Conservation (phyloP, 2,888 invertebrate genomes). For the Melipona bicolor region DNA sequence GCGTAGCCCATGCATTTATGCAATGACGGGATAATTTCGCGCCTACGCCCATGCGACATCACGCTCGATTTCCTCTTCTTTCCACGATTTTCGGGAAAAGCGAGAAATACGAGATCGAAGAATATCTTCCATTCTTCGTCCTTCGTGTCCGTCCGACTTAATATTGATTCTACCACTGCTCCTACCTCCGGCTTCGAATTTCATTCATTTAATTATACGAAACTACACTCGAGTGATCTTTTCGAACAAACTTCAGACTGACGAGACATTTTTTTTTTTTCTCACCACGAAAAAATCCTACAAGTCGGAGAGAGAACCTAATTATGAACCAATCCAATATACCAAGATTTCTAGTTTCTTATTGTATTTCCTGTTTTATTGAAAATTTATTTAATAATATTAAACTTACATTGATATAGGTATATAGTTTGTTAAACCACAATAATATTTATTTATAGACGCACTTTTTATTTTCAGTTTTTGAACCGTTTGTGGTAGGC, state of each 20-base stretch:
- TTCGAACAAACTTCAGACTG: background rate
- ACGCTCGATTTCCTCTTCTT: conserved; percentile 71
- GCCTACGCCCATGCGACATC: conserved; percentile 71
- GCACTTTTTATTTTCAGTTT: background rate
- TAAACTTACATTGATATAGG: conserved; percentile 12
- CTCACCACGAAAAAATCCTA: background rate
- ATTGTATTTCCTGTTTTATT: conserved; percentile 55
- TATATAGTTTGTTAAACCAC: no score
- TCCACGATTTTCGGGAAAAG: conserved; percentile 42
- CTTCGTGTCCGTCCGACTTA: background rate
- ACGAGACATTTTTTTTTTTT: background rate
- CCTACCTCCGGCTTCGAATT: background rate
- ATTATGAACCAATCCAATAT: background rate
- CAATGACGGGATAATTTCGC: conserved; percentile 79
- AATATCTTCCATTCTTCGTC: background rate
- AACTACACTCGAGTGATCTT: background rate
- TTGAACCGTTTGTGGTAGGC: background rate
- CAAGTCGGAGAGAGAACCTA: background rate
- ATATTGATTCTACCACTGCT: background rate
- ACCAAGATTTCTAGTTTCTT: conserved; percentile 70
- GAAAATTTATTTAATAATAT: no score
- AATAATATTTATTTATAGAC: background rate
- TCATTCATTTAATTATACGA: background rate
- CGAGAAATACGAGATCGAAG: conserved; percentile 28
- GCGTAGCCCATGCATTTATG: conserved; percentile 79